phyloP scores from a whole-genome alignment of 23 tunicate genomes.

The Aplidium turbinatum region DNA sequence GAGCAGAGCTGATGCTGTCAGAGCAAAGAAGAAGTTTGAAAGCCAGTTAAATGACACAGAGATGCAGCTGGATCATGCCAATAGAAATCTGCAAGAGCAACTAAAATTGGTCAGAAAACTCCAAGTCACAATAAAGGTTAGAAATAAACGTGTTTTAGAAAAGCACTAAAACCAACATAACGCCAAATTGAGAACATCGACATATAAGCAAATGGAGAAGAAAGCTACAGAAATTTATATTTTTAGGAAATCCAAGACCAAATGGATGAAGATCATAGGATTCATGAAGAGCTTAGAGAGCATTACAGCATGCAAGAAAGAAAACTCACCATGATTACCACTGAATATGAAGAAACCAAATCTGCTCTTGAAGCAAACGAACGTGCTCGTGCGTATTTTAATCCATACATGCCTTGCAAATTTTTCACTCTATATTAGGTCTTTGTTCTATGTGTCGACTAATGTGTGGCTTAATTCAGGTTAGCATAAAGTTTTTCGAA shows the following conservation, averaged over 20 bases:
- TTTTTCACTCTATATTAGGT: too few species aligned
- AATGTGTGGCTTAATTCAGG: too few species aligned
- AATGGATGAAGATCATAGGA: constrained; percentile 96
- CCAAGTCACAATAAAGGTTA: constrained; percentile 83
- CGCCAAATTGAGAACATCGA: too few species aligned
- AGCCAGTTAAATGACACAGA: constrained; percentile 85
- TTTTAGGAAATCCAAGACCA: constrained; percentile 92
- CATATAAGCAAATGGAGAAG: too few species aligned
- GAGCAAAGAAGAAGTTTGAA: constrained; percentile 97
- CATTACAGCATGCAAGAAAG: constrained; percentile 90
- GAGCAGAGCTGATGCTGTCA: constrained; percentile 89
- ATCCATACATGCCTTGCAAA: too few species aligned
- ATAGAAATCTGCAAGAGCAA: constrained; percentile 82
- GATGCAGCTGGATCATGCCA: constrained; percentile 91
- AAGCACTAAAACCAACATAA: too few species aligned
- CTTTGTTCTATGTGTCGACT: too few species aligned
- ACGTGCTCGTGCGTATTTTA: constrained; percentile 90
- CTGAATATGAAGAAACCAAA: constrained; percentile 84
- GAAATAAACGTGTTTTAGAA: too few species aligned
- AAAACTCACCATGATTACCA: constrained; percentile 60
- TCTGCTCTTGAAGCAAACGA: constrained; percentile 88
- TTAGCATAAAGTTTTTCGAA: too few species aligned
- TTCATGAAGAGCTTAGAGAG: constrained; percentile 88
- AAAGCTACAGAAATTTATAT: too few species aligned
- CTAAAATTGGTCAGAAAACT: constrained; percentile 80